phyloP scores from a whole-genome alignment of 1,140 invertebrate species.

The Zaprionus nigranus region DNA sequence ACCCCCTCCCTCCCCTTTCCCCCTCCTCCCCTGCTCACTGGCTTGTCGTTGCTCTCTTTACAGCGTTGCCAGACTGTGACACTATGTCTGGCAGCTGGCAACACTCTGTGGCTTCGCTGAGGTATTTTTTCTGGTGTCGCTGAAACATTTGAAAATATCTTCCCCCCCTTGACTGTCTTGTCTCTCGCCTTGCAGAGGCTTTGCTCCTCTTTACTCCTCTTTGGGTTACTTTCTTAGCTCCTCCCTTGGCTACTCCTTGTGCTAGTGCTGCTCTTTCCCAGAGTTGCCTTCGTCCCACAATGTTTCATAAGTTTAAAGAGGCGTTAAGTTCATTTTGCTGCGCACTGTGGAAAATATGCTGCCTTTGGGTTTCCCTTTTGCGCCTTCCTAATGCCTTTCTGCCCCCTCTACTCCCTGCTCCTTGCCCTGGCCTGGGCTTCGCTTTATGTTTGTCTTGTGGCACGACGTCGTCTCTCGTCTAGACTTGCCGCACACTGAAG shows the following conservation, averaged over 20 bases:
- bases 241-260: not conserved
- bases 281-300: slow-evolving; percentile 21
- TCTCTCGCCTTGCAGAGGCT: not conserved
- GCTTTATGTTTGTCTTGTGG: slow-evolving; percentile 73
- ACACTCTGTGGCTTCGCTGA: slow-evolving; percentile 9
- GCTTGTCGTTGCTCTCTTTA: not conserved
- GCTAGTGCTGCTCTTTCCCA: not conserved
- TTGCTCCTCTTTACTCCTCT: not conserved
- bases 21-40: not conserved
- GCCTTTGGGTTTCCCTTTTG: slow-evolving; percentile 15
- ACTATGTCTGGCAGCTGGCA: slow-evolving; percentile 24
- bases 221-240: not conserved
- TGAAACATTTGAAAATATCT: not conserved
- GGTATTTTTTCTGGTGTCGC: slow-evolving; percentile 2
- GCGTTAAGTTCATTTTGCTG: slow-evolving; percentile 72
- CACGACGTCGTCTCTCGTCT: slow-evolving; percentile 56
- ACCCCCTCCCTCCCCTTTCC: not conserved
- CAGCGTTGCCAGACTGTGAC: slow-evolving; percentile 50
- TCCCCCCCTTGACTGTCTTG: not conserved
- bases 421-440: slow-evolving; percentile 20
- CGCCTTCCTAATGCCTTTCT: not conserved
- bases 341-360: slow-evolving; percentile 11
- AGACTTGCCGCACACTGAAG: slow-evolving; percentile 41
- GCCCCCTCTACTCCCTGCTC: not conserved
- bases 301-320: slow-evolving; percentile 79